These are phyloP conservation scores for Apis mellifera DNA, from an alignment of 1,140 invertebrate species.

Conservation along the genomic window DNA sequence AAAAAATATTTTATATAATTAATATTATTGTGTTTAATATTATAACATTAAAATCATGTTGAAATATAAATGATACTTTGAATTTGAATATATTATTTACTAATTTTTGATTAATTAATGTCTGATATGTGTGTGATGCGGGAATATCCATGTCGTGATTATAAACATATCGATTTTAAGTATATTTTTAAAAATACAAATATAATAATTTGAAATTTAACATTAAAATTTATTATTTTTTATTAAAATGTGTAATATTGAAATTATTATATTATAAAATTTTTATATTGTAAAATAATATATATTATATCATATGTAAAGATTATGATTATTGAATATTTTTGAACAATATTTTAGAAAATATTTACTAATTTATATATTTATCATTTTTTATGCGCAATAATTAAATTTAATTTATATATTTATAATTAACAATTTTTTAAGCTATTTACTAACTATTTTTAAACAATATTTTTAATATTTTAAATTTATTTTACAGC, in stretches of 20 bases:
- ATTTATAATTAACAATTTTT: not conserved
- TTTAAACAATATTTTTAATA: not conserved
- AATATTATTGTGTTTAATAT: not conserved
- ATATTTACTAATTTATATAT: not conserved
- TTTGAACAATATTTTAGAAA: not conserved
- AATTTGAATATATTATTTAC: not conserved
- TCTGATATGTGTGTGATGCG: not conserved
- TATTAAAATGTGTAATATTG: not conserved
- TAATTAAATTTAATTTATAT: not conserved
- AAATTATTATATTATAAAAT: not conserved
- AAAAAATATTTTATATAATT: not conserved
- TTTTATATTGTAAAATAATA: not conserved
- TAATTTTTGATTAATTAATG: not conserved
- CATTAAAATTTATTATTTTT: not conserved
- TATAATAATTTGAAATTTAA: not conserved
- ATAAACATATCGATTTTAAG: constrained; percentile 16
- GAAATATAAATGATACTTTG: not conserved
- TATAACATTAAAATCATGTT: not conserved
- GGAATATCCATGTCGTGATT: not conserved
- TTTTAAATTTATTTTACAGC: constrained; percentile 52
- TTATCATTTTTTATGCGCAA: not conserved
- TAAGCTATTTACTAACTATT: not conserved
- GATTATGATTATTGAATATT: not conserved
- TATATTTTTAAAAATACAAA: not conserved
- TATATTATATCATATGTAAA: not conserved